Evolutionary conservation across 2,888 invertebrate species (phyloP).

Genomic region (Hyposoter dolosus): DNA sequence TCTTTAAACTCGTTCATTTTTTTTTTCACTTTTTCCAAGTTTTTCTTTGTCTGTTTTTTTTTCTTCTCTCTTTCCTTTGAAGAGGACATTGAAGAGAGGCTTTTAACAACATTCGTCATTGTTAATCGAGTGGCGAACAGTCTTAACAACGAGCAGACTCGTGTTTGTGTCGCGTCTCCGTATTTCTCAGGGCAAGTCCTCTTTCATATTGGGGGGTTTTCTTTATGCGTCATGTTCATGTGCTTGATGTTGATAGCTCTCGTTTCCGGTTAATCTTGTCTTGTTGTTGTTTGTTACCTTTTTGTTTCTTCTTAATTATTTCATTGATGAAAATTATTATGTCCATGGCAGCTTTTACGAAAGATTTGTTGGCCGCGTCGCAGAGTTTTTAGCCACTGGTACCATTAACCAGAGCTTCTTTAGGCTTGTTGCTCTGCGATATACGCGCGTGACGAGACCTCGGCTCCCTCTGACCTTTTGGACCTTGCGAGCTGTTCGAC

Average conservation of each 20-base stretch:
- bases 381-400: conserved; percentile 84
- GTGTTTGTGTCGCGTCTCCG: conserved; percentile 81
- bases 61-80: conserved; percentile 39
- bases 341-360: conserved; percentile 57
- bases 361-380: conserved; percentile 8
- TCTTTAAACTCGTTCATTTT: conserved; percentile 78
- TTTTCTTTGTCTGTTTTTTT: conserved; percentile 64
- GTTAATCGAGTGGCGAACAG: conserved; percentile 82
- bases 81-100: conserved; percentile 37
- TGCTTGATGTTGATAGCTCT: conserved; percentile 69
- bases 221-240: conserved; percentile 81
- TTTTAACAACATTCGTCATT: conserved; percentile 81
- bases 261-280: conserved; percentile 75
- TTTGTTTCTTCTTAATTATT: conserved; percentile 24
- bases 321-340: conserved; percentile 53
- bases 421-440: conserved; percentile 86
- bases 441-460: conserved; percentile 82
- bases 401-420: conserved; percentile 89
- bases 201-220: conserved; percentile 77
- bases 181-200: conserved; percentile 81
- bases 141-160: conserved; percentile 84
- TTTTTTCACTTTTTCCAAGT: conserved; percentile 61
- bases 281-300: conserved; percentile 73
- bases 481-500: conserved; percentile 81
- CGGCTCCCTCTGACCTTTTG: conserved; percentile 83